Conservation (phyloP, 2,797 vertebrate genomes). For the Oreortyx pictus region DNA sequence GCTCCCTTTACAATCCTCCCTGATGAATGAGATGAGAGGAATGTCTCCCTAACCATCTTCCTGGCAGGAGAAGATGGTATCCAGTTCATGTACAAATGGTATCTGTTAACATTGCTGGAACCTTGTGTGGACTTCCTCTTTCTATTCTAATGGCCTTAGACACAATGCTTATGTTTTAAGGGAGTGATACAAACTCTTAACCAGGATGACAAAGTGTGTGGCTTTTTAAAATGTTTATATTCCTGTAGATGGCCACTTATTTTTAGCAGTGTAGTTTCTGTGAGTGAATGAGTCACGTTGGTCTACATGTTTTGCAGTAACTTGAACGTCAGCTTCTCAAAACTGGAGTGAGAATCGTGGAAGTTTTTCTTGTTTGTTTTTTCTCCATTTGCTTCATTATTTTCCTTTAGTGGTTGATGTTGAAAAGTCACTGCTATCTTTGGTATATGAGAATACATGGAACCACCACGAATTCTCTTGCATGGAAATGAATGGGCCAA, state of each 20-base stretch:
- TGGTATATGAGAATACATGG: neutral
- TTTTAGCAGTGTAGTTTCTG: slow-evolving; percentile 57
- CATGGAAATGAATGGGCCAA: neutral
- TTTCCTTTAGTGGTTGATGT: slow-evolving; percentile 14
- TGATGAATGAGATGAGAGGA: slow-evolving; percentile 46
- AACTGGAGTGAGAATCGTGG: slow-evolving; percentile 6
- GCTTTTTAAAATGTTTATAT: slow-evolving; percentile 38
- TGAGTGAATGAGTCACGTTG: slow-evolving; percentile 55
- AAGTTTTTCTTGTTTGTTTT: neutral
- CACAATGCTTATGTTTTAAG: neutral
- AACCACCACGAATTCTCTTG: neutral
- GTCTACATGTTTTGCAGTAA: slow-evolving; percentile 44
- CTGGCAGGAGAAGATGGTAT: slow-evolving; percentile 30
- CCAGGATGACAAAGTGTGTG: slow-evolving; percentile 52
- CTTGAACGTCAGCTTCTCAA: slow-evolving; percentile 41
- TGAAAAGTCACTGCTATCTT: slow-evolving; percentile 9
- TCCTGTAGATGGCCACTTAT: slow-evolving; percentile 41
- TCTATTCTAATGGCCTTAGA: slow-evolving; percentile 19
- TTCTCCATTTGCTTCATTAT: neutral
- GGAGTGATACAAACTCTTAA: slow-evolving; percentile 14
- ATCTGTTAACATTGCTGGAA: slow-evolving; percentile 21
- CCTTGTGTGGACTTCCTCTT: neutral
- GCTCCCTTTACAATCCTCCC: slow-evolving; percentile 4
- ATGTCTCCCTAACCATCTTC: slow-evolving; percentile 11
- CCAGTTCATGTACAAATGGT: slow-evolving; percentile 4